Base-by-base conservation (phyloP, 2,888 invertebrate genomes). In the Drosophila meridiana region DNA sequence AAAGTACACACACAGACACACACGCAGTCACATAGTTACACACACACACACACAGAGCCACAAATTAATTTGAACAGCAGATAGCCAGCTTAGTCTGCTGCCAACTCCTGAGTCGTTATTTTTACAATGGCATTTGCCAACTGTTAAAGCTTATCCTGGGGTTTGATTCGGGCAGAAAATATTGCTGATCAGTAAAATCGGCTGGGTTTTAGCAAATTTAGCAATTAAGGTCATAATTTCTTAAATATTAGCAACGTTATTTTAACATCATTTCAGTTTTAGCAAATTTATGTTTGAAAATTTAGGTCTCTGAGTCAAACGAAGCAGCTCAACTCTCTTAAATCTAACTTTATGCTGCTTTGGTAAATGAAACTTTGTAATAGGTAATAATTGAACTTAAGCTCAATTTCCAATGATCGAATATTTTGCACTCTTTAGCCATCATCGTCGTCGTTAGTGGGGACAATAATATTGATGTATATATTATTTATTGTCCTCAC, bases 71-170 rank as follows among this genome's bases (percentile, higher is more conserved):
- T 69, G 71, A 67, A 72, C 60, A 71, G 42, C 42, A 69, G 67
- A 76, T 69, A 78, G 76, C 63, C 58, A 52, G 50, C 75, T 77
- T 65, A 52, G 62, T 50, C 60, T 62, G 42, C 30, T 59, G 63
- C 52, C 60, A 68, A 65, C 55, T 73, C 38, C 57, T 57, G 66
- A 34, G 53, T 55, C 68, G 42, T 57, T 69, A 61, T 58, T 64
- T 53, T 34, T 34, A 1, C 3, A 34, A 67, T 76, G 69, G 57
- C 81, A 67, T 69, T 73, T 65, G 69, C 75, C 60, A 66, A 66
- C 53, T 72, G 61, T 70, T 74, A 69, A 74, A 73, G 72, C 80
- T 80, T 83, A 64, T 65, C 72, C 78, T 69, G 1, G n/a, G 9
- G 30, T 5, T 11, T n/a, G 50, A 34, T 20, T 11, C 50, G 11